phyloP scores from a whole-genome alignment of 92 coral and sea anemone genomes.

The Porites divaricata region DNA sequence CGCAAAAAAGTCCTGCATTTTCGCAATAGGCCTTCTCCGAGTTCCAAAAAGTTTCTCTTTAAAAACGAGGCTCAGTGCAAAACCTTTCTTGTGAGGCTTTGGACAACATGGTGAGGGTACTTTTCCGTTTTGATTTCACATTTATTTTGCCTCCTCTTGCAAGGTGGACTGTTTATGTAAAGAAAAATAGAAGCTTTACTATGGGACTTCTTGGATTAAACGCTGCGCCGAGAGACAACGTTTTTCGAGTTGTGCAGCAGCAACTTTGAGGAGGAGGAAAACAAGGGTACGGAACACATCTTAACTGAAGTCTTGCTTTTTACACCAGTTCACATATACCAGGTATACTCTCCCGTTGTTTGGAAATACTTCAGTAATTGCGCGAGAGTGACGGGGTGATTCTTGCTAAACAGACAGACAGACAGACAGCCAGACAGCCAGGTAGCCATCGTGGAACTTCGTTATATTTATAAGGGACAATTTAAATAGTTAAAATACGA shows the following conservation, averaged over 20 bases:
- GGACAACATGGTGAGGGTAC: too few relatives aligned
- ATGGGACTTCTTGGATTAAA: not conserved
- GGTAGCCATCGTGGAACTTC: too few relatives aligned
- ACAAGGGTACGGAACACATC: not conserved
- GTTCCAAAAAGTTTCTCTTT: too few relatives aligned
- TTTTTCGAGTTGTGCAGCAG: not conserved
- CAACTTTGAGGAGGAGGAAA: not conserved
- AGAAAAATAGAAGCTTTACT: not conserved
- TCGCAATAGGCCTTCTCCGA: not conserved
- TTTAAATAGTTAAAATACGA: too few relatives aligned
- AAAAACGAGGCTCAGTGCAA: too few relatives aligned
- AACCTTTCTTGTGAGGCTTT: too few relatives aligned
- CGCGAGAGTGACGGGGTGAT: too few relatives aligned
- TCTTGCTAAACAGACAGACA: too few relatives aligned
- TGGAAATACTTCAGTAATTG: too few relatives aligned
- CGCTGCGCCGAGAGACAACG: not conserved
- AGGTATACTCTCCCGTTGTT: too few relatives aligned
- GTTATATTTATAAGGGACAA: too few relatives aligned
- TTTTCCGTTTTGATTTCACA: not conserved
- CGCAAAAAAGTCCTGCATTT: not conserved
- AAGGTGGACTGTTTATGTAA: conserved; percentile 57
- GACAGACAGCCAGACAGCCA: too few relatives aligned
- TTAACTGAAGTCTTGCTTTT: not conserved
- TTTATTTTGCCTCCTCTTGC: conserved; percentile 3
- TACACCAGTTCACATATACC: not conserved